These are phyloP conservation scores for Actinostola sp. DNA, from an alignment of 92 coral and sea anemone species.

Conservation along the genomic window DNA sequence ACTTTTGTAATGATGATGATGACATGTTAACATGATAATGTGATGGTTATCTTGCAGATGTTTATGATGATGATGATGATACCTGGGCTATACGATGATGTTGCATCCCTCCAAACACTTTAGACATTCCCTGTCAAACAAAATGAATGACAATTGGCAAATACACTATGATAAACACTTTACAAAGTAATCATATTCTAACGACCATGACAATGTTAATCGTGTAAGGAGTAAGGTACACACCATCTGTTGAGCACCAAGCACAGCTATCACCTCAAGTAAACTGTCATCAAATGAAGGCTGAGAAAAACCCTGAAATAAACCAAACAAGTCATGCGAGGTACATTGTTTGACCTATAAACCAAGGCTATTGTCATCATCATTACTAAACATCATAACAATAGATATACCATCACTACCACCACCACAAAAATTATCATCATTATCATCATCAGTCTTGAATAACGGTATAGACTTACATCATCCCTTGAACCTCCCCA, in stretches of 20 bases:
- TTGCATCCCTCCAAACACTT: conserved; percentile 99
- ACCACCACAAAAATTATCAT: neutral
- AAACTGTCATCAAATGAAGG: conserved; percentile 94
- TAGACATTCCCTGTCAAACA: conserved; percentile 82
- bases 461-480: conserved; percentile 52
- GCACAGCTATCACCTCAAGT: conserved; percentile 95
- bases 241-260: conserved; percentile 97
- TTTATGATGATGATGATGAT: neutral
- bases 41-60: neutral
- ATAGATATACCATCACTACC: neutral
- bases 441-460: neutral
- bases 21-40: too few species aligned
- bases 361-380: neutral
- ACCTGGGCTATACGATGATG: conserved; percentile 99
- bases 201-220: neutral
- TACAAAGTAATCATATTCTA: too few species aligned
- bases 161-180: too few species aligned
- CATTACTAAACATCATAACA: neutral
- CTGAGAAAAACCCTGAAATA: conserved; percentile 82
- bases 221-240: too few species aligned
- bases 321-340: conserved; percentile 1
- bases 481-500: conserved; percentile 98
- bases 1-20: too few species aligned
- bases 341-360: neutral
- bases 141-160: neutral